Percentiles rank a stretch among this genome's conserved stretches.
Evolutionary conservation across 2,113 vertebrate species (phyloP).

Genomic region (Varanus komodoensis): DNA sequence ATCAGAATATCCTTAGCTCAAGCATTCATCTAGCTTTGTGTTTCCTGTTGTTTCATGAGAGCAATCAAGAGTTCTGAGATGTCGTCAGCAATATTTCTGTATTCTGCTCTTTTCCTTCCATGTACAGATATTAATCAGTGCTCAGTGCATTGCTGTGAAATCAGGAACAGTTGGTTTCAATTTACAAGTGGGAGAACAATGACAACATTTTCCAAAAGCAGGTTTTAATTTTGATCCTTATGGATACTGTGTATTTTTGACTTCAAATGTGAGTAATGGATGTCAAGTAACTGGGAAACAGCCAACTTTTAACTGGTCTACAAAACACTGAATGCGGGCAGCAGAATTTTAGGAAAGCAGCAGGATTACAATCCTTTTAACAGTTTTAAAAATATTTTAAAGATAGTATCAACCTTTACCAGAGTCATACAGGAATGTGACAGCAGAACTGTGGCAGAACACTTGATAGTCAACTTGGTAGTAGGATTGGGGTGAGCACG

Average conservation of each 20-base stretch:
- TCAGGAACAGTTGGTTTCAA: background rate
- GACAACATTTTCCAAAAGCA: background rate
- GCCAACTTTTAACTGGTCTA: background rate
- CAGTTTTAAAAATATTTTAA: background rate
- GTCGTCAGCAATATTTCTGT: background rate
- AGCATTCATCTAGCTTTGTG: background rate
- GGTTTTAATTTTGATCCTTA: background rate
- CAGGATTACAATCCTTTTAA: fast-evolving
- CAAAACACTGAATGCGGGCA: background rate
- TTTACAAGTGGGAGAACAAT: background rate
- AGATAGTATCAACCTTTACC: background rate
- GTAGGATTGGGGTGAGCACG: background rate
- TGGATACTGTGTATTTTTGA: background rate
- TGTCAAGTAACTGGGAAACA: background rate
- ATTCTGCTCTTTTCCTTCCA: fast-evolving
- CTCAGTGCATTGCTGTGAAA: background rate
- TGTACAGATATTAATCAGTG: background rate
- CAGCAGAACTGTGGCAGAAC: background rate
- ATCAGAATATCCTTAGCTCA: fast-evolving
- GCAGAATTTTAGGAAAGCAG: fast-evolving
- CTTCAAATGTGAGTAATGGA: background rate
- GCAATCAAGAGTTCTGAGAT: background rate
- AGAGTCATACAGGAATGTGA: background rate
- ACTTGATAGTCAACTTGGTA: background rate
- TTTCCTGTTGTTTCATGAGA: fast-evolving